Evolutionary conservation across 2,797 vertebrate species (phyloP).

Genomic region (Pangasius mekongensis): DNA sequence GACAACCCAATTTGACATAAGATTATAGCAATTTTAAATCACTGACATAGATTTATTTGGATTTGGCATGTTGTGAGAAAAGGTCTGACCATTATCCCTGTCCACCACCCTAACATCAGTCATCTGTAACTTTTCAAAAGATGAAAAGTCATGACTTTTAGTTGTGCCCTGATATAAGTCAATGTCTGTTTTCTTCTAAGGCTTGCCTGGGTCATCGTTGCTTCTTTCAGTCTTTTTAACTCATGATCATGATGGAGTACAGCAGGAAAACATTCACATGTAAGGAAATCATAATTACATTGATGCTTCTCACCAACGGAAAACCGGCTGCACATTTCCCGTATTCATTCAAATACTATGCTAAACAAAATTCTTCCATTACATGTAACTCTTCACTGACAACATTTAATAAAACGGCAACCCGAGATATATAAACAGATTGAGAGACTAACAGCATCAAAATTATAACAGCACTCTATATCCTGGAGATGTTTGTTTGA

Average conservation of each 20-base stretch:
- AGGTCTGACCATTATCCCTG: neutral
- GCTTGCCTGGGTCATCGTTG: neutral
- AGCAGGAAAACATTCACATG: neutral
- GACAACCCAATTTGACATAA: neutral
- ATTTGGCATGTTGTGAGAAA: neutral
- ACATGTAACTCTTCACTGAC: neutral
- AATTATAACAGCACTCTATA: neutral
- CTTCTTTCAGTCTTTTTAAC: neutral
- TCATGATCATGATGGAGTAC: neutral
- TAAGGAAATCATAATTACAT: neutral
- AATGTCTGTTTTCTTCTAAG: neutral
- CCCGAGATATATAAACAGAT: neutral
- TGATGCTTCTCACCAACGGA: neutral
- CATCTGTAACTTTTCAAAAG: neutral
- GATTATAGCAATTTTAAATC: neutral
- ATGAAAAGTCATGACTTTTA: neutral
- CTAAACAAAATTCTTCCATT: neutral
- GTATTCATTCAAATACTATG: neutral
- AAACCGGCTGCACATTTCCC: neutral
- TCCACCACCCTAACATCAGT: neutral
- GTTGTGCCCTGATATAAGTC: neutral
- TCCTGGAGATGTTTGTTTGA: conserved; percentile 37
- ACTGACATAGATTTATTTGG: neutral
- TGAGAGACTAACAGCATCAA: neutral
- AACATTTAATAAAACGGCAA: neutral